Percentiles rank a stretch among this genome's conserved stretches.
Conservation (phyloP, 2,113 vertebrate species). For the Oryzias curvinotus region DNA sequence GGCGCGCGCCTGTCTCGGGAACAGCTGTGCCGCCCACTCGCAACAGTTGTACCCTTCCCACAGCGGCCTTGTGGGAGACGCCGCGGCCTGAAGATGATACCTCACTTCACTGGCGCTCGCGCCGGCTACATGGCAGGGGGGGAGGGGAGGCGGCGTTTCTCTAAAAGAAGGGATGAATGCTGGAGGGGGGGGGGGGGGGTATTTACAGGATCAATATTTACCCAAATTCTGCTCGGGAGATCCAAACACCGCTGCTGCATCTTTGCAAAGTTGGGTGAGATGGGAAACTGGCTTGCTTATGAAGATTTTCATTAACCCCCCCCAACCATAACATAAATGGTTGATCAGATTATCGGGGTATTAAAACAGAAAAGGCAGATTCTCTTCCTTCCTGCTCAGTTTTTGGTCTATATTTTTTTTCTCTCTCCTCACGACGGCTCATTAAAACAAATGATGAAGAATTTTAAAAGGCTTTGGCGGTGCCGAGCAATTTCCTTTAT, state of each 20-base stretch:
- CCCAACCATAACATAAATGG: slow-evolving; percentile 58
- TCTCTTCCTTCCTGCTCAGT: slow-evolving; percentile 30
- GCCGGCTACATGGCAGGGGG: slow-evolving; percentile 82
- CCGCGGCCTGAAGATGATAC: slow-evolving; percentile 84
- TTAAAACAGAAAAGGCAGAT: slow-evolving; percentile 48
- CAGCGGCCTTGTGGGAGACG: too few relatives aligned
- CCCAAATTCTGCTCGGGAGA: slow-evolving; percentile 82
- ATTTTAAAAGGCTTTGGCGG: slow-evolving; percentile 55
- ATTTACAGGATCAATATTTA: slow-evolving; percentile 83
- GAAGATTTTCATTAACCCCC: slow-evolving; percentile 54
- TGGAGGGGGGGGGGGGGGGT: slow-evolving; percentile 58
- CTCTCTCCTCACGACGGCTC: slow-evolving; percentile 42
- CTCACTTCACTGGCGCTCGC: slow-evolving; percentile 77
- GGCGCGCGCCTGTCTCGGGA: slow-evolving; percentile 86
- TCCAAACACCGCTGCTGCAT: slow-evolving; percentile 92
- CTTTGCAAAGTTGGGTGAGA: slow-evolving; percentile 80
- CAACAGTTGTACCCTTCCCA: slow-evolving; percentile 94
- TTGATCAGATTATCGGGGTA: slow-evolving; percentile 57
- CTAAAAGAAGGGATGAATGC: slow-evolving; percentile 63
- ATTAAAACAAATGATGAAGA: slow-evolving; percentile 73
- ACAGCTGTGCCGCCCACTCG: slow-evolving; percentile 99
- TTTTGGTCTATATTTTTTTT: slow-evolving; percentile 7
- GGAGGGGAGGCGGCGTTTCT: slow-evolving; percentile 36
- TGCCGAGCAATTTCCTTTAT: slow-evolving; percentile 66
- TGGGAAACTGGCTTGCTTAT: slow-evolving; percentile 65